Conservation (phyloP, 2,888 invertebrate species). For the Drosophila limbata region DNA sequence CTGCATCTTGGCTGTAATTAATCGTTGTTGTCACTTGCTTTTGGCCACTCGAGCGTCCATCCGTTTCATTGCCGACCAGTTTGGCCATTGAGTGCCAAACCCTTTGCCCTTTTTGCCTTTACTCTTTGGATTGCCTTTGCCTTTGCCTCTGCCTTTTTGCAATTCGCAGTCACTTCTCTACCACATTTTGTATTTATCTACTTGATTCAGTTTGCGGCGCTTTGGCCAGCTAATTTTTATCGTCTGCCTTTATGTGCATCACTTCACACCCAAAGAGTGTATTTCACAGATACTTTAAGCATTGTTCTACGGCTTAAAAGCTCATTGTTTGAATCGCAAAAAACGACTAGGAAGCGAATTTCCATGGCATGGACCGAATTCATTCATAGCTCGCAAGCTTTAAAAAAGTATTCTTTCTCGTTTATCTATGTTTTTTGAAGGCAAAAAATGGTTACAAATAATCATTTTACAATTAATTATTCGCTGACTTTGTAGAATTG, state of each 20-base stretch:
- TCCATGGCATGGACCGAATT: neutral
- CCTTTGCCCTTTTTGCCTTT: conserved; percentile 11
- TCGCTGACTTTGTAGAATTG: neutral
- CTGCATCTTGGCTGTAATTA: conserved; percentile 63
- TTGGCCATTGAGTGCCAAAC: conserved; percentile 45
- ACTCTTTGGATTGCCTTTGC: neutral
- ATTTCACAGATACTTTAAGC: conserved; percentile 57
- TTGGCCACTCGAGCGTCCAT: conserved; percentile 65
- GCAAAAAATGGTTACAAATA: neutral
- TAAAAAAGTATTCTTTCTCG: neutral
- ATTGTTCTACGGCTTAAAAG: conserved; percentile 55
- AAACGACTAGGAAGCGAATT: neutral
- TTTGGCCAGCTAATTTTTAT: conserved; percentile 61
- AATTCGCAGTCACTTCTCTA: conserved; percentile 19
- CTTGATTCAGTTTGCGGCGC: conserved; percentile 60
- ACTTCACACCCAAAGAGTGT: conserved; percentile 58
- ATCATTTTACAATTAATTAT: neutral
- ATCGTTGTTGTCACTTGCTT: conserved; percentile 66
- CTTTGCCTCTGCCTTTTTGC: neutral
- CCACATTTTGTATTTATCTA: conserved; percentile 59
- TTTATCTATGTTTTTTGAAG: neutral
- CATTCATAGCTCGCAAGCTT: conserved; percentile 1
- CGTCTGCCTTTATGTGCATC: conserved; percentile 62
- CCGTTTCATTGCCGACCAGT: conserved; percentile 56
- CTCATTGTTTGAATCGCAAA: conserved; percentile 19